A percentile compares a stretch with the other conserved stretches of the same genome.
Evolutionary conservation across 2,113 vertebrate genomes (phyloP).

Genomic region (Eira barbara): DNA sequence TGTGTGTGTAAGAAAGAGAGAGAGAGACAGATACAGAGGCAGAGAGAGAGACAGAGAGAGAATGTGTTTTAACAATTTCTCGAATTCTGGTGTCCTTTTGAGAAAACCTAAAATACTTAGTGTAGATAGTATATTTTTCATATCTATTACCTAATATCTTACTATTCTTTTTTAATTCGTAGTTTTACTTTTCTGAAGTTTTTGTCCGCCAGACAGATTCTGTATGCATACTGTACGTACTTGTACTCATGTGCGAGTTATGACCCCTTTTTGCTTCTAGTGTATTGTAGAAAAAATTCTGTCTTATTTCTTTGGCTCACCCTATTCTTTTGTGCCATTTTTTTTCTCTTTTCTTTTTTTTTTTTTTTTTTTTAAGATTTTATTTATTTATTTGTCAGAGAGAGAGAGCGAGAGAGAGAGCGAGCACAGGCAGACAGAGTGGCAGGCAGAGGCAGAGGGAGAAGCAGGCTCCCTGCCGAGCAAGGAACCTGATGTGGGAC

Average conservation of each 20-base stretch:
- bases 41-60: background rate
- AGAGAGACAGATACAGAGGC: background rate
- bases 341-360: background rate
- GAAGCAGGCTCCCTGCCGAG: too few species aligned
- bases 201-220: background rate
- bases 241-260: background rate
- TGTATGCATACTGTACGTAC: background rate
- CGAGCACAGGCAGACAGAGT: too few species aligned
- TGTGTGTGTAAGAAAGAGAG: background rate
- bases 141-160: background rate
- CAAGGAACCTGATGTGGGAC: too few species aligned
- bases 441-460: too few species aligned
- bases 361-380: constrained; percentile 2
- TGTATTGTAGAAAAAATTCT: background rate
- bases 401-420: too few species aligned
- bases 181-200: background rate
- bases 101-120: background rate
- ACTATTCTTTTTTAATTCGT: background rate
- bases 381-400: too few species aligned
- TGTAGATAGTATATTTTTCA: background rate
- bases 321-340: background rate
- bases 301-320: background rate
- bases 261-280: background rate
- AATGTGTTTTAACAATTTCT: background rate
- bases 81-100: background rate